phyloP scores from a whole-genome alignment of 2,113 vertebrate species.

The Pterophyllum scalare region DNA sequence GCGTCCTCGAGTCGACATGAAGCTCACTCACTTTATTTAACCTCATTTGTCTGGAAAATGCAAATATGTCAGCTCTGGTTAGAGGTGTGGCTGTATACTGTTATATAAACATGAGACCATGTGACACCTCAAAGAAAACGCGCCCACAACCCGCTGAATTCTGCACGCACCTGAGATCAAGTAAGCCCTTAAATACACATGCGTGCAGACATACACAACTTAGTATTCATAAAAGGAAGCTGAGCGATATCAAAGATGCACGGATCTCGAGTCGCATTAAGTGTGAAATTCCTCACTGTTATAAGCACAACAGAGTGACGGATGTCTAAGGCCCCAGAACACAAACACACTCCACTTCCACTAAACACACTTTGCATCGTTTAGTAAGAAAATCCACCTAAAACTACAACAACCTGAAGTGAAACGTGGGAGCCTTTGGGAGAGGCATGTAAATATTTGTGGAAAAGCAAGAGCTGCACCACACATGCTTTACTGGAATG shows the following conservation, averaged over 20 bases:
- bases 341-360: constrained; percentile 30
- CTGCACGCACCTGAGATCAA: neutral
- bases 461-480: neutral
- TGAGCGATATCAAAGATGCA: constrained; percentile 16
- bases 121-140: neutral
- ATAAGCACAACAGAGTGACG: constrained; percentile 15
- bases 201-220: neutral
- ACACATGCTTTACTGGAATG: neutral
- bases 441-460: neutral
- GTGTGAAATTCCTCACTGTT: constrained; percentile 45
- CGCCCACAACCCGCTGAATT: neutral
- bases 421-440: neutral
- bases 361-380: neutral
- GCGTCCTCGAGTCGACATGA: neutral
- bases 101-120: neutral
- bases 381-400: neutral
- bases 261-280: neutral
- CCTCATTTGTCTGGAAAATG: neutral
- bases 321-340: constrained; percentile 27
- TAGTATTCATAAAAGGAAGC: constrained; percentile 12
- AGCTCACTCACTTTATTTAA: neutral
- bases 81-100: neutral
- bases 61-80: neutral
- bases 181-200: neutral
- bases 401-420: neutral